phyloP scores from a whole-genome alignment of 2,888 invertebrate genomes.

The Chloromyia formosa region DNA sequence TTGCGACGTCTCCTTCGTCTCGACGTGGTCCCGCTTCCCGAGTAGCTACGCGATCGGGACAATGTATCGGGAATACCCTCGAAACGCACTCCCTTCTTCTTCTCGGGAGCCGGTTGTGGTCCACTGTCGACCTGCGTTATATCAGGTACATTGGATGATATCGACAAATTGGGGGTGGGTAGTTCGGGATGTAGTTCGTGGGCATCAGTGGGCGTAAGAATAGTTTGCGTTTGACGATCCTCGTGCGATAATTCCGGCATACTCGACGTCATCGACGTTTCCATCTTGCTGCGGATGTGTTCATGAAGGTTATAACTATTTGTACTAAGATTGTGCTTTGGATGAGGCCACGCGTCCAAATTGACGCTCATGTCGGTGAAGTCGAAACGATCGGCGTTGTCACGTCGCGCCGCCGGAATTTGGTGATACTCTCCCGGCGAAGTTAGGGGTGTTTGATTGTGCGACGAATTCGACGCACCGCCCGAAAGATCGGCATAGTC shows the following conservation, averaged over 20 bases:
- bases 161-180: constrained; percentile 66
- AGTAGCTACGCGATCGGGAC: constrained; percentile 67
- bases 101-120: constrained; percentile 55
- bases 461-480: constrained; percentile 57
- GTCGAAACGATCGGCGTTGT: constrained; percentile 64
- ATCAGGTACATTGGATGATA: constrained; percentile 65
- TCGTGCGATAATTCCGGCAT: constrained; percentile 69
- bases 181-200: constrained; percentile 59
- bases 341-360: constrained; percentile 68
- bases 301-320: constrained; percentile 57
- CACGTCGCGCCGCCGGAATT: constrained; percentile 56
- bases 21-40: constrained; percentile 60
- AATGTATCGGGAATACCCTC: constrained; percentile 64
- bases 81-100: constrained; percentile 64
- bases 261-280: constrained; percentile 65
- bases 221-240: constrained; percentile 41
- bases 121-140: constrained; percentile 44
- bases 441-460: constrained; percentile 60
- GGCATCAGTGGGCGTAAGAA: constrained; percentile 47
- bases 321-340: constrained; percentile 58
- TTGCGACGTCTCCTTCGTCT: constrained; percentile 59
- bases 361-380: constrained; percentile 68
- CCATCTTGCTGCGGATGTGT: constrained; percentile 58
- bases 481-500: constrained; percentile 61
- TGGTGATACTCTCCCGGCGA: constrained; percentile 60